These are phyloP conservation scores for Brachyalestes nurse DNA, from an alignment of 2,797 vertebrate genomes.

Conservation along the genomic window DNA sequence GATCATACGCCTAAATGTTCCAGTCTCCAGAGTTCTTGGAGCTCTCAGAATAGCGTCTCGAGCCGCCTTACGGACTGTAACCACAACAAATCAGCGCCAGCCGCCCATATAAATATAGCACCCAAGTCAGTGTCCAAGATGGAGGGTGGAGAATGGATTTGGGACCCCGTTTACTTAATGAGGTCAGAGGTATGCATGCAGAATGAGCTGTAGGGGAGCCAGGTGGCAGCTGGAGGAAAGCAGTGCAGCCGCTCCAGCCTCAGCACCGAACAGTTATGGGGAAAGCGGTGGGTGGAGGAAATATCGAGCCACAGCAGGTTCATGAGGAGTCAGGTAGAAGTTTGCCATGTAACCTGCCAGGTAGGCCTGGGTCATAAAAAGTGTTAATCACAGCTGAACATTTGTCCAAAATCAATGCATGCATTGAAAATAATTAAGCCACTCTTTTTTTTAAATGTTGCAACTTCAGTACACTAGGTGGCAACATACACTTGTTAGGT, in stretches of 20 bases:
- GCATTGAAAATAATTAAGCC: background rate
- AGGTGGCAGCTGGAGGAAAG: slow-evolving; percentile 22
- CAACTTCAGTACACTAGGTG: background rate
- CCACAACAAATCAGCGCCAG: slow-evolving; percentile 44
- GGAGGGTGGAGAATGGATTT: slow-evolving; percentile 47
- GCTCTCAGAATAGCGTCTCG: background rate
- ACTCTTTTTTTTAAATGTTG: background rate
- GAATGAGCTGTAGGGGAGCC: slow-evolving; percentile 15
- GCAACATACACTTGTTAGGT: no score
- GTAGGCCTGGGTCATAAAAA: background rate
- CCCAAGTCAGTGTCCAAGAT: slow-evolving; percentile 34
- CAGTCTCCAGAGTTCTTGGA: slow-evolving; percentile 11
- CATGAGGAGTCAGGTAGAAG: background rate
- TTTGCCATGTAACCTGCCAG: background rate
- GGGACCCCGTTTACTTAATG: slow-evolving; percentile 21
- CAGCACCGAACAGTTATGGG: slow-evolving; percentile 14
- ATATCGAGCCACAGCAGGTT: background rate
- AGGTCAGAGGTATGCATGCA: slow-evolving; percentile 31
- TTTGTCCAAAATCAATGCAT: background rate
- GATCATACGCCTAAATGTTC: slow-evolving; percentile 18
- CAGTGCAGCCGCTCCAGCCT: slow-evolving; percentile 12
- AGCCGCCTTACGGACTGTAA: slow-evolving; percentile 38
- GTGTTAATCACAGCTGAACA: background rate
- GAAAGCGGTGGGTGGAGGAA: background rate
- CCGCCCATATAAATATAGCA: slow-evolving; percentile 51